Conservation (phyloP, 2,113 vertebrate genomes). For the Equus quagga region DNA sequence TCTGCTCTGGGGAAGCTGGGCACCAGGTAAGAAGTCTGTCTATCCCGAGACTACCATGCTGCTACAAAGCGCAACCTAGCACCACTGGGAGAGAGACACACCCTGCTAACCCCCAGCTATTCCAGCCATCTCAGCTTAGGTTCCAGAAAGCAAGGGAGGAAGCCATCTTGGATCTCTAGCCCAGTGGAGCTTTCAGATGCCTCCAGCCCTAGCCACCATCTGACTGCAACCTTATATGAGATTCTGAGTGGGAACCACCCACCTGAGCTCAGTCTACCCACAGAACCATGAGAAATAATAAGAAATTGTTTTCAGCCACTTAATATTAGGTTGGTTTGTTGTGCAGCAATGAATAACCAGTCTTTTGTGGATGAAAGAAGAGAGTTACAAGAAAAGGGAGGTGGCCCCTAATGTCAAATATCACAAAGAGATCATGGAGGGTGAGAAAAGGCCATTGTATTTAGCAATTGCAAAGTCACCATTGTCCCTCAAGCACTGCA, state of each 20-base stretch:
- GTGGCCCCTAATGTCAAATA: conserved; percentile 28
- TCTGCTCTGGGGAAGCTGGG: background rate
- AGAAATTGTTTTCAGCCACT: conserved; percentile 21
- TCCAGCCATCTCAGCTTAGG: background rate
- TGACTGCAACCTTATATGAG: background rate
- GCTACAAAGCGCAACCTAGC: background rate
- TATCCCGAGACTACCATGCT: background rate
- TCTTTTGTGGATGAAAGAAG: conserved; percentile 32
- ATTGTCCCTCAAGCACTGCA: conserved; percentile 37
- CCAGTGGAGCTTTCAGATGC: background rate
- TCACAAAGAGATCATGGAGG: conserved; percentile 18
- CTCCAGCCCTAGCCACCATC: background rate
- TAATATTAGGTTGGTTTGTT: conserved; percentile 8
- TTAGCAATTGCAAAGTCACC: conserved; percentile 52
- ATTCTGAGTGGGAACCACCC: background rate
- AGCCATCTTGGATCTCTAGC: background rate
- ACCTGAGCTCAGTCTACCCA: background rate
- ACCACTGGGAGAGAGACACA: background rate
- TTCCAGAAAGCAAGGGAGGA: background rate
- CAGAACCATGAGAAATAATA: background rate
- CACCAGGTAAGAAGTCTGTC: conserved; percentile 9
- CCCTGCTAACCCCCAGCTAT: background rate
- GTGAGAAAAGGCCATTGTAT: conserved; percentile 53
- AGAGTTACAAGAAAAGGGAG: conserved; percentile 31
- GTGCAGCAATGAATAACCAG: background rate